Percentiles rank a stretch among this genome's conserved stretches.
Conservation (phyloP, 53 echinoderm and acorn worm species). For the Arbacia lixula region DNA sequence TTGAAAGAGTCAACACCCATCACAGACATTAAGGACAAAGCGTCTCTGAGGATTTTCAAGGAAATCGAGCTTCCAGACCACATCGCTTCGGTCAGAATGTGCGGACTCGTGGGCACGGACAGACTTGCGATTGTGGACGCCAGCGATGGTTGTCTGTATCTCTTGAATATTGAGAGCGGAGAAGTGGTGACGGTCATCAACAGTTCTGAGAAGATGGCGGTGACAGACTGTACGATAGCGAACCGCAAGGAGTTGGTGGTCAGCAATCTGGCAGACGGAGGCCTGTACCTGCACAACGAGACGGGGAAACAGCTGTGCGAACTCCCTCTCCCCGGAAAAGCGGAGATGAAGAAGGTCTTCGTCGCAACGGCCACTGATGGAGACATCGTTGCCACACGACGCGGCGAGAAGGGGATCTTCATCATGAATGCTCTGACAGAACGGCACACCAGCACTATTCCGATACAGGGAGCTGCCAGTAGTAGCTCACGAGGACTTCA, state of each 20-base stretch:
- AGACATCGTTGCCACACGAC: background rate
- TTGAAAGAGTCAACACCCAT: background rate
- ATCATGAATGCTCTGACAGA: constrained; percentile 1
- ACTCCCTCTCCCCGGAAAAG: background rate
- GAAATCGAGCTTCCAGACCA: background rate
- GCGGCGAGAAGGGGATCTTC: background rate
- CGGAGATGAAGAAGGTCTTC: constrained; percentile 11
- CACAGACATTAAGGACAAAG: constrained; percentile 6
- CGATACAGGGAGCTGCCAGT: background rate
- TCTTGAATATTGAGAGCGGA: background rate
- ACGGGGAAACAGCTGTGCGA: background rate
- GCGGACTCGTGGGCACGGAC: background rate
- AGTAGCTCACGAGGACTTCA: constrained; percentile 4
- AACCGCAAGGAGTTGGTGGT: constrained; percentile 13
- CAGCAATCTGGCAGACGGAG: background rate
- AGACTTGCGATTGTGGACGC: constrained; percentile 1
- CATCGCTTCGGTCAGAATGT: background rate
- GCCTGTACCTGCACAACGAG: background rate
- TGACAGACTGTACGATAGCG: background rate
- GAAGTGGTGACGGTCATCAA: background rate
- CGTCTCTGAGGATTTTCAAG: background rate
- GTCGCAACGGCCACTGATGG: background rate
- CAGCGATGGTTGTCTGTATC: background rate
- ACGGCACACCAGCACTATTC: background rate
- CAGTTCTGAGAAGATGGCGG: background rate